Conservation (phyloP, 2,888 invertebrate genomes). For the Euplagia quadripunctaria region DNA sequence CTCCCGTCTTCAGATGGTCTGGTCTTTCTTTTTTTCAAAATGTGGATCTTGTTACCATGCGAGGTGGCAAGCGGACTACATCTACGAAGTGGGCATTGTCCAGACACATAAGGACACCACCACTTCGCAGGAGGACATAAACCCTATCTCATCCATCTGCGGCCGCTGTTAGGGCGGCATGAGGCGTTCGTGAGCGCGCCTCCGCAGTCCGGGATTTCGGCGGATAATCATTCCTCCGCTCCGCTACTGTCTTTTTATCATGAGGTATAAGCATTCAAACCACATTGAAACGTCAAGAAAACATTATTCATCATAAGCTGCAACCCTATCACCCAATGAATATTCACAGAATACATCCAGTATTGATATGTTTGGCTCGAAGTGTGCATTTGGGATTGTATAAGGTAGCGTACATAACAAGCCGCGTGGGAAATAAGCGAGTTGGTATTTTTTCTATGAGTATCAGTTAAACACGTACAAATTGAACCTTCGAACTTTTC, state of each 20-base stretch:
- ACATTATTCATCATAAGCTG: slow-evolving; percentile 21
- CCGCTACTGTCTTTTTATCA: background rate
- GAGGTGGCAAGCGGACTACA: no score
- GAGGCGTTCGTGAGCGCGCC: no score
- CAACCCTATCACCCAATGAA: slow-evolving; percentile 60
- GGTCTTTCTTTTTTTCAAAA: no score
- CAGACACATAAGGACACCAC: no score
- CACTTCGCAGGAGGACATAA: no score
- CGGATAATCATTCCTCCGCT: no score
- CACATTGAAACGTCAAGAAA: background rate
- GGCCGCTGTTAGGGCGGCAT: no score
- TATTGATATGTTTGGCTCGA: slow-evolving; percentile 68
- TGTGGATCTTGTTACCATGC: no score
- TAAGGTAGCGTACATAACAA: slow-evolving; percentile 59
- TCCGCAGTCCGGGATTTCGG: no score
- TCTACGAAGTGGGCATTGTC: no score
- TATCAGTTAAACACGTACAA: slow-evolving; percentile 46
- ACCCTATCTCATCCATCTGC: no score
- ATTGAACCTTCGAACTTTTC: slow-evolving; percentile 38
- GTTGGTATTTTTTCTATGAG: slow-evolving; percentile 42
- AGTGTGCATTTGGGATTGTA: slow-evolving; percentile 61
- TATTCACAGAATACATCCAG: slow-evolving; percentile 66
- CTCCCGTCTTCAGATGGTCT: no score
- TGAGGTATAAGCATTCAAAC: background rate
- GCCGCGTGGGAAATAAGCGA: slow-evolving; percentile 56